phyloP scores from a whole-genome alignment of 2,797 vertebrate species.

The Periophthalmus magnuspinnatus region DNA sequence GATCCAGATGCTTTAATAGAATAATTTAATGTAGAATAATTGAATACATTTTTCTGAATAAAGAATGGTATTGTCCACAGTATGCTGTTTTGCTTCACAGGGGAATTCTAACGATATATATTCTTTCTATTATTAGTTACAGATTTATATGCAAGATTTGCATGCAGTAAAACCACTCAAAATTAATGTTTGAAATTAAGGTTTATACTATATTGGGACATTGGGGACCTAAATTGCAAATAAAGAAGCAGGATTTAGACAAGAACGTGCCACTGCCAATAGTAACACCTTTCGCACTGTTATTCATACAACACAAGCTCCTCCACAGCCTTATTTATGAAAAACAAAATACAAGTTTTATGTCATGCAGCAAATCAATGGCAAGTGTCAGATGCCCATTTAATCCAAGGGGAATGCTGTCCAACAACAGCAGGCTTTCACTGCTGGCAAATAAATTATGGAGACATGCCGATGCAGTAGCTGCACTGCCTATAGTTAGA shows the following conservation, averaged over 20 bases:
- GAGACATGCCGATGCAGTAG: slow-evolving; percentile 62
- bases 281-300: slow-evolving; percentile 32
- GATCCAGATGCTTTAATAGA: neutral
- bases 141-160: neutral
- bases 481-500: slow-evolving; percentile 73
- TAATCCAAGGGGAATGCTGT: slow-evolving; percentile 67
- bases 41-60: neutral
- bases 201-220: neutral
- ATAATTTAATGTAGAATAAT: neutral
- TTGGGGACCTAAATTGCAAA: slow-evolving; percentile 5
- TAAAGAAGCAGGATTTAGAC: slow-evolving; percentile 30
- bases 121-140: neutral
- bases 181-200: neutral
- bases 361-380: slow-evolving; percentile 41
- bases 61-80: no score
- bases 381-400: slow-evolving; percentile 60
- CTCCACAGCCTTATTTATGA: slow-evolving; percentile 32
- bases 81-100: neutral
- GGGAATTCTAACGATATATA: neutral
- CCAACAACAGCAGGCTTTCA: slow-evolving; percentile 66
- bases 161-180: neutral
- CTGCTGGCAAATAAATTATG: slow-evolving; percentile 61
- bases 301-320: slow-evolving; percentile 23
- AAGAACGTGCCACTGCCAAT: slow-evolving; percentile 35
- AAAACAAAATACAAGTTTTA: slow-evolving; percentile 21